Base-by-base conservation (phyloP, 2,888 invertebrate species). In the Dastarcus helophoroides region DNA sequence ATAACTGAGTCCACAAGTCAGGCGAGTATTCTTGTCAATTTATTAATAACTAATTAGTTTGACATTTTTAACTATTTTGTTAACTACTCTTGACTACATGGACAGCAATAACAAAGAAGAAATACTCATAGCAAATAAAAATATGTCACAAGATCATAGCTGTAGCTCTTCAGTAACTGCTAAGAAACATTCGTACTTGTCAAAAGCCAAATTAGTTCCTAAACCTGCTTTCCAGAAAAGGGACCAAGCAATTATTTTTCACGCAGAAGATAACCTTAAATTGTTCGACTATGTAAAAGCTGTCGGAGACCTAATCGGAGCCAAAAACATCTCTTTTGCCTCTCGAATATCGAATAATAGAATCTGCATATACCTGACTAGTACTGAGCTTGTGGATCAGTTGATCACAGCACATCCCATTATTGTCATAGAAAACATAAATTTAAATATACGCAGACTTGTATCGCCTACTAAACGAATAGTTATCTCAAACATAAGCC, bases 341-440 rank as follows among this genome's bases (percentile, higher is more conserved):
- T 33, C 24, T 16, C 23, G 29, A 33, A 33, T 33, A 21, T 27
- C 33, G 14, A 32, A 32, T 15, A 31, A 31, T 22, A 29, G 34
- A 29, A 33, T 33, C 11, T 25, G 34, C 30, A 33, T 31, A 10
- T 33, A 33, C 14, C 30, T 33, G 14, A 17, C 28, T 8, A 19
- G 19, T 14, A 16, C 9, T 14, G 21, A 29, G 14, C 6, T 21
- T 17, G 30, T 30, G 10, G 26, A 30, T 21, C 6, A 16, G 22
- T 22, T 30, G 4, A 19, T 21, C 10, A 16, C 24, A 30, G 14
- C 15, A 9, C 30, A 31, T 22, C 7, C 16, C 3, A 23, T 29
- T 10, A 23, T 33, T 12, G 11, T 9, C 8, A 29, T 29, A 17
- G 28, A 8, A 8, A 16, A 29, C 24, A 24, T 12, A 6, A 17